These are phyloP conservation scores for Clavelina lepadiformis DNA, from an alignment of 23 tunicate genomes.

Conservation along the genomic window DNA sequence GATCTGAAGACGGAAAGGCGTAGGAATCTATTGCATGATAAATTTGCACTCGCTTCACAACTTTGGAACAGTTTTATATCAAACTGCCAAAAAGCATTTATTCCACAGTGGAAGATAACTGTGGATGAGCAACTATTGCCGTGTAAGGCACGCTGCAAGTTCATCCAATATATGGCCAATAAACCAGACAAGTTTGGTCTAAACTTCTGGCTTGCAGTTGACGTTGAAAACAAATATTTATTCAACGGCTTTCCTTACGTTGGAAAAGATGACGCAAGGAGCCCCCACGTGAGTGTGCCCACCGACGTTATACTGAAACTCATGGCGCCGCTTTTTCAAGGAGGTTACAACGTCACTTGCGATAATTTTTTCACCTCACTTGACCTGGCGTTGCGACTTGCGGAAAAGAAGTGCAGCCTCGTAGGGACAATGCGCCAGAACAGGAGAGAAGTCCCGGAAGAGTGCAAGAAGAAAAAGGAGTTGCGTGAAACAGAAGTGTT, in stretches of 20 bases:
- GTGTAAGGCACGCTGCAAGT: no score
- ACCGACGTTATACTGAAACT: slow-evolving; percentile 4
- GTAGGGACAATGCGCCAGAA: slow-evolving; percentile 26
- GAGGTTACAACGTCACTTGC: slow-evolving; percentile 11
- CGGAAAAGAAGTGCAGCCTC: slow-evolving; percentile 12
- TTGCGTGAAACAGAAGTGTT: slow-evolving; percentile 17
- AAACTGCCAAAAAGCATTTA: no score
- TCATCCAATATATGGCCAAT: no score
- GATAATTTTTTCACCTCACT: slow-evolving; percentile 13
- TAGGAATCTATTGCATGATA: no score
- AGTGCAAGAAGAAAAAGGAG: slow-evolving; percentile 12
- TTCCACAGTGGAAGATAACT: no score
- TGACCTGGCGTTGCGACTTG: slow-evolving; percentile 13
- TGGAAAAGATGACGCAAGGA: slow-evolving; percentile 12
- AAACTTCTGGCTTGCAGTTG: slow-evolving; percentile 29
- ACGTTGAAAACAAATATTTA: slow-evolving; percentile 18
- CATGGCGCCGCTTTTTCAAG: slow-evolving; percentile 4
- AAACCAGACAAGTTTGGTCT: no score
- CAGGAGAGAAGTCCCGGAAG: slow-evolving; percentile 14
- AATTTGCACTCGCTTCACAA: no score
- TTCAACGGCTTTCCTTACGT: slow-evolving; percentile 25
- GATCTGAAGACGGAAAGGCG: no score
- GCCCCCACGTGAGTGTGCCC: not conserved
- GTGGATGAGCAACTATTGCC: no score
- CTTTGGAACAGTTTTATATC: no score